Evolutionary conservation across 1,140 invertebrate species (phyloP).

Genomic region (Stegodyphus dumicola): DNA sequence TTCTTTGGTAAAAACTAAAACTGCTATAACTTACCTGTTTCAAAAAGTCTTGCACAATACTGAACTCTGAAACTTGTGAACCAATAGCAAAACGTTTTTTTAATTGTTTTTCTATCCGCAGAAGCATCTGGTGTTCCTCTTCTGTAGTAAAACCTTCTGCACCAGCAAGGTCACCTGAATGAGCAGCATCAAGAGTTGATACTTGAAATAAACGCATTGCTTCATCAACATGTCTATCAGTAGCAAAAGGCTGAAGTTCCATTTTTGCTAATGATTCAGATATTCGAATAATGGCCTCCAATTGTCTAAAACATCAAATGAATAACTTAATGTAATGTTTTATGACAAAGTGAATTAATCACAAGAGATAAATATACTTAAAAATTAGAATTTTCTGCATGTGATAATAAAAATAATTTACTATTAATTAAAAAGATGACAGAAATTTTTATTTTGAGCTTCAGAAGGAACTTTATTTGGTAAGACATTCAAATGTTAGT

Average conservation of each 20-base stretch:
- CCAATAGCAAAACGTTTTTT: conserved; percentile 96
- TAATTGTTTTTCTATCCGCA: conserved; percentile 92
- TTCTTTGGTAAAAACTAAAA: no score
- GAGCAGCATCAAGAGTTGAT: conserved; percentile 96
- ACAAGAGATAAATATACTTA: no score
- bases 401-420: no score
- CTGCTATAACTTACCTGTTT: conserved; percentile 73
- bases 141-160: conserved; percentile 97
- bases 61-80: conserved; percentile 93
- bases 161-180: conserved; percentile 88
- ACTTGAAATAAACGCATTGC: conserved; percentile 98
- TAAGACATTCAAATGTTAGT: no score
- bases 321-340: no score
- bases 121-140: conserved; percentile 91
- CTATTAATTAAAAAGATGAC: no score
- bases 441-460: no score
- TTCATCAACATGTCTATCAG: conserved; percentile 93
- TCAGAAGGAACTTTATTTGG: no score
- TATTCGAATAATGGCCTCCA: conserved; percentile 97
- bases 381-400: no score
- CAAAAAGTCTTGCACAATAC: conserved; percentile 93
- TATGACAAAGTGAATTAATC: no score
- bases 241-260: conserved; percentile 93
- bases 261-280: conserved; percentile 98
- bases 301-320: conserved; percentile 74